Conservation (phyloP, 2,888 invertebrate genomes). For the Protophormia terraenovae region DNA sequence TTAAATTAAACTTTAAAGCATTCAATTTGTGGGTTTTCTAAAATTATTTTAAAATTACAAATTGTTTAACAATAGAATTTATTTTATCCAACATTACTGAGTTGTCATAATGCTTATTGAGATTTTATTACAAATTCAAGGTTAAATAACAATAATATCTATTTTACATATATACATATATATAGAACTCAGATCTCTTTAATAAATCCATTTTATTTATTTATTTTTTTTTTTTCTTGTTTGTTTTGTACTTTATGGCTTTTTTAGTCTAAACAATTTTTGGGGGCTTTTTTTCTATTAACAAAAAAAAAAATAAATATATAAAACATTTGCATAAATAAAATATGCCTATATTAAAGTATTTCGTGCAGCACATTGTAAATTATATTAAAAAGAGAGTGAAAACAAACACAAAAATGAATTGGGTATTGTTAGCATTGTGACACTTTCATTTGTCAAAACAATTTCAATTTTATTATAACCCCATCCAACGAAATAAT, state of each 20-base stretch:
- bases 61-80: neutral
- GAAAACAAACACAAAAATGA: neutral
- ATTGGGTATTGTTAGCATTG: constrained; percentile 35
- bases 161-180: neutral
- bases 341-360: constrained; percentile 23
- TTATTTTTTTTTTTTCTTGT: neutral
- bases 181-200: neutral
- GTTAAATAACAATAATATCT: constrained; percentile 16
- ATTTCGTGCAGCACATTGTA: constrained; percentile 28
- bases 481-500: neutral
- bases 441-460: constrained; percentile 53
- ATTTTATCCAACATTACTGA: neutral
- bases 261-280: neutral
- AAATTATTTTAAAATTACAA: neutral
- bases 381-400: constrained; percentile 28
- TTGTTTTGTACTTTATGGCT: neutral
- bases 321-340: constrained; percentile 47
- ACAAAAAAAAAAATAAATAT: constrained; percentile 17
- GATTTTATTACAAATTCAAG: constrained; percentile 18
- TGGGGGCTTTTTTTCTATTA: constrained; percentile 3
- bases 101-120: constrained; percentile 22
- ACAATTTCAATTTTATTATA: constrained; percentile 50
- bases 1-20: neutral
- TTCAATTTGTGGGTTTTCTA: neutral
- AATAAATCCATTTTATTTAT: neutral